Evolutionary conservation across 2,113 vertebrate genomes (phyloP).

Genomic region (Lampris megalopsis): DNA sequence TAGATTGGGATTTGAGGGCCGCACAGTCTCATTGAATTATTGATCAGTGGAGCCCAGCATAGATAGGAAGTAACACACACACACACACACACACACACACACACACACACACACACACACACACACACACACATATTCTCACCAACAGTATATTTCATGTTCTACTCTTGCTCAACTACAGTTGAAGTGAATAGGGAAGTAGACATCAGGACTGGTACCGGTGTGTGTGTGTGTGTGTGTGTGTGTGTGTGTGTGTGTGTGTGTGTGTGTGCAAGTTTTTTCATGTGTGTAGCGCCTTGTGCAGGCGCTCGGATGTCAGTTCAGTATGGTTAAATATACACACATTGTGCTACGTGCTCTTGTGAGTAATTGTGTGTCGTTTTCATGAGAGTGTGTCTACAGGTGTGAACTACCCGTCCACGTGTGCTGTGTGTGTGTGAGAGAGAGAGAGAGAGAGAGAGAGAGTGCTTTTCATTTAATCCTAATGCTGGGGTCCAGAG

Average conservation of each 20-base stretch:
- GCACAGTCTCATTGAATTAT: constrained; percentile 45
- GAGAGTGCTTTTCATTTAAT: neutral
- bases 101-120: constrained; percentile 2
- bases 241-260: neutral
- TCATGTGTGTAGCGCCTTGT: neutral
- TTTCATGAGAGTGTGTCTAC: neutral
- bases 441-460: neutral
- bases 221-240: neutral
- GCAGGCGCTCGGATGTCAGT: neutral
- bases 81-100: constrained; percentile 17
- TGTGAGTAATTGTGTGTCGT: neutral
- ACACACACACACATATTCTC: constrained; percentile 1
- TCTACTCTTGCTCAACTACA: neutral
- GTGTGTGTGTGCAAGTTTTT: neutral
- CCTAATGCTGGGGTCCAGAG: constrained; percentile 1
- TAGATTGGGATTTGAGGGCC: constrained; percentile 27
- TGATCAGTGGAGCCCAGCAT: constrained; percentile 37
- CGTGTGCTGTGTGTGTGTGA: neutral
- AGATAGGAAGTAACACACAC: constrained; percentile 14
- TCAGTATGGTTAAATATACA: neutral
- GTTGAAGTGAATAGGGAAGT: neutral
- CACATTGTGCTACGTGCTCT: neutral
- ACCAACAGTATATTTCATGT: constrained; percentile 12
- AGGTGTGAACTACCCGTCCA: neutral
- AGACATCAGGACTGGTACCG: neutral